Evolutionary conservation across 2,888 invertebrate species (phyloP).

Genomic region (Venusia cambrica): DNA sequence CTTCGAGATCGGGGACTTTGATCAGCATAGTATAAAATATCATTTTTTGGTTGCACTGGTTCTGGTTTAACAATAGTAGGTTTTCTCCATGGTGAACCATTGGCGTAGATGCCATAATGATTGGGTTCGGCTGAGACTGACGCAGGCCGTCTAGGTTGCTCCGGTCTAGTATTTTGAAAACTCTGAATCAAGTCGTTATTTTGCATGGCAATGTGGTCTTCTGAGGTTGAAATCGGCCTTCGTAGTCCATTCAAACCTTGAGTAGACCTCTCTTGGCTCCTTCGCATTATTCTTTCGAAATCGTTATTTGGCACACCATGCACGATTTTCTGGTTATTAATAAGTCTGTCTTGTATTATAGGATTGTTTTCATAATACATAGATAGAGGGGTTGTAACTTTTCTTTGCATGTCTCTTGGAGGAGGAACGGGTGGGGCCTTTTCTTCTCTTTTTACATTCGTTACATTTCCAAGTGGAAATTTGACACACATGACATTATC

Average conservation of each 20-base stretch:
- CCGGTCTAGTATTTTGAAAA: slow-evolving; percentile 52
- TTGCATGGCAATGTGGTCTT: slow-evolving; percentile 77
- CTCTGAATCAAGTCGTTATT: slow-evolving; percentile 64
- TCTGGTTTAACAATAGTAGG: slow-evolving; percentile 61
- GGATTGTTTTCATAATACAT: slow-evolving; percentile 74
- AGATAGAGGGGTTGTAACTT: slow-evolving; percentile 75
- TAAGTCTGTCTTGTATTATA: slow-evolving; percentile 52
- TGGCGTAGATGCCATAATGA: slow-evolving; percentile 67
- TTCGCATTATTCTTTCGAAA: slow-evolving; percentile 71
- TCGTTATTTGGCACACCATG: slow-evolving; percentile 73
- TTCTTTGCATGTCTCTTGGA: slow-evolving; percentile 87
- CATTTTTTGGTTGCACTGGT: slow-evolving; percentile 63
- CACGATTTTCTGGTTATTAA: slow-evolving; percentile 46
- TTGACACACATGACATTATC: slow-evolving; percentile 74
- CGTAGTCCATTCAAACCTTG: slow-evolving; percentile 72
- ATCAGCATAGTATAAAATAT: slow-evolving; percentile 86
- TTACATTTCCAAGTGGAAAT: slow-evolving; percentile 74
- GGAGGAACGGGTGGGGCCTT: slow-evolving; percentile 88
- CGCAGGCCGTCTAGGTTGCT: slow-evolving; percentile 70
- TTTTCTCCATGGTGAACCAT: slow-evolving; percentile 66
- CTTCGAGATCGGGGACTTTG: slow-evolving; percentile 86
- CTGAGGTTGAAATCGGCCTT: slow-evolving; percentile 73
- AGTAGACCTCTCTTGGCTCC: slow-evolving; percentile 68
- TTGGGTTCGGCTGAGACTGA: slow-evolving; percentile 76
- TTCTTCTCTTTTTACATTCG: slow-evolving; percentile 64